These are phyloP conservation scores for Rhagoletis pomonella DNA, from an alignment of 1,140 invertebrate species.

Conservation along the genomic window DNA sequence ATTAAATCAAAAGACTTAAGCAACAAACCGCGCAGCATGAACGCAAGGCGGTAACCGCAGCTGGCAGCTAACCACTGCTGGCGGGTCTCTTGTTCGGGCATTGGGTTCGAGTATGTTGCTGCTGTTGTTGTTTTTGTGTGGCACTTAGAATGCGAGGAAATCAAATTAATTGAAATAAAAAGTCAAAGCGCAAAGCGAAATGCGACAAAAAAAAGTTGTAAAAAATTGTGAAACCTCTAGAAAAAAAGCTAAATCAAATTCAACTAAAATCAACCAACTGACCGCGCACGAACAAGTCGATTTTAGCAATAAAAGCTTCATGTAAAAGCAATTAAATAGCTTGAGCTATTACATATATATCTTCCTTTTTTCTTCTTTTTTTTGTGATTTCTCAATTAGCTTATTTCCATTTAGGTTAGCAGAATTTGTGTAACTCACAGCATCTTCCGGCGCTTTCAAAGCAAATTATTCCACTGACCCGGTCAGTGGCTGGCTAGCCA, in stretches of 20 bases:
- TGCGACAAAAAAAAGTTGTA: background rate
- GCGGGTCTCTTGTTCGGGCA: background rate
- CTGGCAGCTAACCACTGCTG: background rate
- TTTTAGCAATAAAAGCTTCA: slow-evolving; percentile 7
- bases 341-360: background rate
- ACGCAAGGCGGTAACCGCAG: background rate
- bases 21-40: background rate
- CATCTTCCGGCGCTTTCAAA: slow-evolving; percentile 26
- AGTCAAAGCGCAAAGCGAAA: background rate
- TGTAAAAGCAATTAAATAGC: slow-evolving; percentile 39
- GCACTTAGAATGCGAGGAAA: background rate
- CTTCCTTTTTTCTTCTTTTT: background rate
- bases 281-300: background rate
- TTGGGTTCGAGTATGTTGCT: background rate
- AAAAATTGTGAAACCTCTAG: background rate
- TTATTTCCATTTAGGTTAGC: background rate
- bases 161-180: slow-evolving; percentile 2
- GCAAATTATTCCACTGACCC: background rate
- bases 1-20: slow-evolving; percentile 33
- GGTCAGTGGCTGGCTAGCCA: slow-evolving; percentile 8
- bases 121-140: background rate
- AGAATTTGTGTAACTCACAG: slow-evolving; percentile 40
- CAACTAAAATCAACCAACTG: background rate
- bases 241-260: background rate
- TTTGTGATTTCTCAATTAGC: background rate